Base-by-base conservation (phyloP, 2,797 vertebrate species). In the Crenichthys baileyi region DNA sequence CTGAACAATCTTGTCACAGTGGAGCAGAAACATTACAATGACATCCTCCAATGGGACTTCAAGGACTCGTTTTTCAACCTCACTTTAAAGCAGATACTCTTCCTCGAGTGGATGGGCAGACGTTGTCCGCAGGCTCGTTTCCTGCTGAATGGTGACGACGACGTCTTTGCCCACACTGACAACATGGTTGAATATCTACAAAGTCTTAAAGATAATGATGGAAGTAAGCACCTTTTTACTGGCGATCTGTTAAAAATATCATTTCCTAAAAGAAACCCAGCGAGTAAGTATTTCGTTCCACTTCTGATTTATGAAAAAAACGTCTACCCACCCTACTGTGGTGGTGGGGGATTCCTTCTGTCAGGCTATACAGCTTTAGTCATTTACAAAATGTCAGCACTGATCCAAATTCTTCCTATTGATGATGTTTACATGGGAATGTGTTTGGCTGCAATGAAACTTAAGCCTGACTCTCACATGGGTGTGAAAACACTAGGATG, bases 11-110 rank as follows among this genome's bases (percentile, higher is more conserved):
- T 97, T 29, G 84, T 97, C 61, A 36, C n/a, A 7, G n/a, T 94
- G 51, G 97, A 98, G 89, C 90, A 96, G 0, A 63, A 0, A 0
- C 65, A 80, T 6, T 51, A 96, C 2, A 1, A 81, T 0, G 97
- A 98, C 87, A 90, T 97, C 56, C 87, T 97, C 48, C 97, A 97
- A 86, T 97, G 97, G 97, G 89, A 93, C 61, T 97, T 97, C 55
- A 48, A 11, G 0, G 97, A 97, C 83, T 77, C 95, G 0, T 97
- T 97, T 93, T 97, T 94, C 90, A 98, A 98, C 90, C 95, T 98
- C 72, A 97, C 96, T 0, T 89, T 97, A 70, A 97, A 97, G 91
- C 97, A 97, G 91, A 76, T 96, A 0, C 94, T 97, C 4, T 97
- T 98, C 89, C 82, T 97, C 0, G 15, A 90, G 71, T 98, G 97